These are phyloP conservation scores for Elaphurus davidianus DNA, from an alignment of 2,113 vertebrate genomes.

Conservation along the genomic window DNA sequence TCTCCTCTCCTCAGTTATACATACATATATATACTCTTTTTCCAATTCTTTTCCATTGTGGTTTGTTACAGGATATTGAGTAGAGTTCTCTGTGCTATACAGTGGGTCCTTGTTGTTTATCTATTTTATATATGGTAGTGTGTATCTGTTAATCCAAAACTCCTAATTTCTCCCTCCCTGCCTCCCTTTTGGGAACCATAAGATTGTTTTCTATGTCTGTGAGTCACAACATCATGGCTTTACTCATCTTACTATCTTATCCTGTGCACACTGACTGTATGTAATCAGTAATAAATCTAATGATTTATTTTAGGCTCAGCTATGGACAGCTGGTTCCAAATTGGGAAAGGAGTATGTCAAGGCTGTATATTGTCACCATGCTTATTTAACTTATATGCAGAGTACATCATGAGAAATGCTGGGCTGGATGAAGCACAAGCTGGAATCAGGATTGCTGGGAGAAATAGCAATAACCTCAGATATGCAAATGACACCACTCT, in stretches of 20 bases:
- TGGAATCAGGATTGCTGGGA: neutral
- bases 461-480: neutral
- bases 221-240: neutral
- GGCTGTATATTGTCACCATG: neutral
- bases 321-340: neutral
- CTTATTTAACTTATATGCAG: neutral
- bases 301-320: neutral
- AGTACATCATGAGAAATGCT: rapidly evolving
- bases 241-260: neutral
- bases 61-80: neutral
- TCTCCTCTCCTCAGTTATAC: neutral
- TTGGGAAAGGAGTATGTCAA: neutral
- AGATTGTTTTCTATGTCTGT: neutral
- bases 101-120: neutral
- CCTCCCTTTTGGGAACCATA: neutral
- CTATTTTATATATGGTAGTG: neutral
- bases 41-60: neutral
- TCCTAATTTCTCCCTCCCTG: neutral
- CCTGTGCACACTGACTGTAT: neutral
- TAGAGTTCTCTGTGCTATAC: neutral
- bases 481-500: neutral
- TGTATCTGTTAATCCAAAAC: neutral
- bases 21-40: neutral
- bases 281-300: neutral
- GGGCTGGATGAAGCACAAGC: neutral